Percentiles rank a stretch among this genome's conserved stretches.
Evolutionary conservation across 1,140 invertebrate genomes (phyloP).

Genomic region (Anagrus nilaparvatae): DNA sequence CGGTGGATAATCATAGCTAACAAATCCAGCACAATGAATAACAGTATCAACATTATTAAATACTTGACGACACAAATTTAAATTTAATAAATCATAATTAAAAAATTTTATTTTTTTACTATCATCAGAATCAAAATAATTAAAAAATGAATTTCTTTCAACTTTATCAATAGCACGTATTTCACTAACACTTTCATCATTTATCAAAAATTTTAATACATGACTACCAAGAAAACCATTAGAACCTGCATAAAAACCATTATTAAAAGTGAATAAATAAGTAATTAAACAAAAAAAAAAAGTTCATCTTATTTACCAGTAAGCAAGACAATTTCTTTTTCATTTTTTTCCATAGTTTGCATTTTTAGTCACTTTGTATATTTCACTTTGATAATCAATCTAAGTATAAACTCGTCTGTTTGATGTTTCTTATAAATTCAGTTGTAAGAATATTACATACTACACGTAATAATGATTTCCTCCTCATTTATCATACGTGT

Average conservation of each 20-base stretch:
- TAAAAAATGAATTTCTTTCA: background rate
- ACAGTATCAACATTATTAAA: conserved; percentile 48
- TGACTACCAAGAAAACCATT: conserved; percentile 59
- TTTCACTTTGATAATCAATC: too few relatives aligned
- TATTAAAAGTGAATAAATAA: background rate
- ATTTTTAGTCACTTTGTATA: too few relatives aligned
- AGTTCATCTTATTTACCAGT: too few relatives aligned
- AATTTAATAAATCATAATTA: conserved; percentile 28
- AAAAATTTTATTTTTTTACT: conserved; percentile 16
- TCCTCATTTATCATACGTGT: too few relatives aligned
- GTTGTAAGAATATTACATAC: too few relatives aligned
- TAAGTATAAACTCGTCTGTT: too few relatives aligned
- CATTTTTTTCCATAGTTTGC: too few relatives aligned
- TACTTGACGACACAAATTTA: conserved; percentile 34
- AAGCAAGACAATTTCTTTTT: too few relatives aligned
- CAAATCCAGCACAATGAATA: conserved; percentile 52
- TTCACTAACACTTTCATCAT: conserved; percentile 43
- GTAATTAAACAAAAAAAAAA: too few relatives aligned
- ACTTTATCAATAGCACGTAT: conserved; percentile 42
- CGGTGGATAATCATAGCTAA: conserved; percentile 49
- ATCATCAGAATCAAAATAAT: conserved; percentile 31
- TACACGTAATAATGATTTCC: too few relatives aligned
- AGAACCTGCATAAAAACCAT: conserved; percentile 40
- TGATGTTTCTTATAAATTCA: too few relatives aligned
- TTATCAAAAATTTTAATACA: conserved; percentile 47